Evolutionary conservation across 2,113 vertebrate species (phyloP).

Genomic region (Nipponia nippon): DNA sequence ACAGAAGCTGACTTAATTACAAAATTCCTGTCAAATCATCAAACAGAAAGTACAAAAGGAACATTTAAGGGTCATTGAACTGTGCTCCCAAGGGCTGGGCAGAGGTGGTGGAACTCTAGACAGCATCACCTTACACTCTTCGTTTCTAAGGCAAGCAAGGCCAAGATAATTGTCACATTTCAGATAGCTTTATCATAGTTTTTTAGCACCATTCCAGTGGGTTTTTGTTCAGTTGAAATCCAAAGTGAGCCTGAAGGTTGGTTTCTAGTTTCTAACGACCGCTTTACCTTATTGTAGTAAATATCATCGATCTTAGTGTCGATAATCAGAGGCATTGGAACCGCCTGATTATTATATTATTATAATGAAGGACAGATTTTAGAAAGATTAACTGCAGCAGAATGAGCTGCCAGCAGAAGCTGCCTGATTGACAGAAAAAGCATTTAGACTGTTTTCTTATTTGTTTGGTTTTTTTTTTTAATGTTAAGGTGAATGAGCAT

Average conservation of each 20-base stretch:
- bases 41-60: neutral
- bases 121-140: neutral
- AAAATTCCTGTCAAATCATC: neutral
- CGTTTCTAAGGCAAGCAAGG: neutral
- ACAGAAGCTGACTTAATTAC: neutral
- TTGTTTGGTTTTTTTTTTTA: neutral
- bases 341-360: neutral
- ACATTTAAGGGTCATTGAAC: neutral
- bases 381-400: neutral
- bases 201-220: neutral
- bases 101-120: neutral
- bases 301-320: neutral
- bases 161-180: neutral
- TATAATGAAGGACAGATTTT: neutral
- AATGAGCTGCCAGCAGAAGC: neutral
- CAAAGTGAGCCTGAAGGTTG: neutral
- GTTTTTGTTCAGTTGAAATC: neutral
- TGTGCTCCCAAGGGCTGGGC: neutral
- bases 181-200: neutral
- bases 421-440: neutral
- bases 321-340: neutral
- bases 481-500: constrained; percentile 8
- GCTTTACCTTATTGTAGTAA: neutral
- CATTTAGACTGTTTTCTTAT: neutral
- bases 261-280: neutral